Percentiles rank a stretch among this genome's conserved stretches.
These are phyloP conservation scores for Platerodrilus igneus DNA, from an alignment of 2,888 invertebrate species.

Conservation along the genomic window DNA sequence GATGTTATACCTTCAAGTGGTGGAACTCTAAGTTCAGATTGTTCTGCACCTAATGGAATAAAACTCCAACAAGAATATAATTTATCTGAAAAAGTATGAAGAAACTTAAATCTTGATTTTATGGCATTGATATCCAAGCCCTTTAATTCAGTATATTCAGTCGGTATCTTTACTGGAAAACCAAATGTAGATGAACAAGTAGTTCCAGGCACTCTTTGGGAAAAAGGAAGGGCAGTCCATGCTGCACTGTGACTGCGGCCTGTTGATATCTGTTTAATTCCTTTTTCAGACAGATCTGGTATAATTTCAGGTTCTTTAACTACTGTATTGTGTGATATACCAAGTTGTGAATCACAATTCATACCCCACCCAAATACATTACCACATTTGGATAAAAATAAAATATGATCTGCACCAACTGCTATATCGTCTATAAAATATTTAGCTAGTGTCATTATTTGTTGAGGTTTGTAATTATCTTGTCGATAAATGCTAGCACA, in stretches of 20 bases:
- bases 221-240: constrained; percentile 56
- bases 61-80: constrained; percentile 57
- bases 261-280: constrained; percentile 57
- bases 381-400: constrained; percentile 54
- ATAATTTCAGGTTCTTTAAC: constrained; percentile 56
- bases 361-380: constrained; percentile 61
- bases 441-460: constrained; percentile 48
- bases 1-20: constrained; percentile 47
- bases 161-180: constrained; percentile 52
- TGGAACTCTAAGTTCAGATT: constrained; percentile 44
- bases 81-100: constrained; percentile 60
- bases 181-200: constrained; percentile 52
- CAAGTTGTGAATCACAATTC: constrained; percentile 60
- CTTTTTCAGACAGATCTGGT: constrained; percentile 50
- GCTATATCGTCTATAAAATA: constrained; percentile 56
- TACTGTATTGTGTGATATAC: constrained; percentile 54
- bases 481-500: constrained; percentile 51
- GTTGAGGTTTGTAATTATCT: constrained; percentile 53
- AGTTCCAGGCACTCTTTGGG: constrained; percentile 50
- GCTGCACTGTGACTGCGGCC: constrained; percentile 61
- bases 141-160: constrained; percentile 54
- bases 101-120: constrained; percentile 52
- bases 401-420: constrained; percentile 58
- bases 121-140: constrained; percentile 51
- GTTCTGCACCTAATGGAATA: constrained; percentile 49